These are phyloP conservation scores for Kryptopterus vitreolus DNA, from an alignment of 2,797 vertebrate species.

Conservation along the genomic window DNA sequence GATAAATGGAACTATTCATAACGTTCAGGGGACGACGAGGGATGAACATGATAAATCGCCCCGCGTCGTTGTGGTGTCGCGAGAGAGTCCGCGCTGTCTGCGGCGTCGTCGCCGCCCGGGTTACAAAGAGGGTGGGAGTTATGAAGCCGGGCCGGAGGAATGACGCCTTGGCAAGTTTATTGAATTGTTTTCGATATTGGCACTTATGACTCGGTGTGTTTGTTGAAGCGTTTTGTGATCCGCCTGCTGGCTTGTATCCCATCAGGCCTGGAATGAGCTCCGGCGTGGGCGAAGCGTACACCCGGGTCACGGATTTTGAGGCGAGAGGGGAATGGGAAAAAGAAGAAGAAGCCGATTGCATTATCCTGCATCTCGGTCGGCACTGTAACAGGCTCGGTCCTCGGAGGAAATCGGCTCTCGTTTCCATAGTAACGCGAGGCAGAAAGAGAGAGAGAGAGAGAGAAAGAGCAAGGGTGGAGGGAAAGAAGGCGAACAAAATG, in stretches of 20 bases:
- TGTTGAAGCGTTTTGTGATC: background rate
- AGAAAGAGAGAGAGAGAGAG: conserved; percentile 58
- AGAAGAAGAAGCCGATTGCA: conserved; percentile 35
- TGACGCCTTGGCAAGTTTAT: conserved; percentile 15
- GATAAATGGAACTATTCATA: conserved; percentile 42
- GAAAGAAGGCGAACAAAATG: conserved; percentile 43
- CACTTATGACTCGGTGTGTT: background rate
- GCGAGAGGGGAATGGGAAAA: conserved; percentile 13
- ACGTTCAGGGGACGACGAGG: background rate
- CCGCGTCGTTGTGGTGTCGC: too few relatives aligned
- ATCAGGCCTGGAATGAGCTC: background rate
- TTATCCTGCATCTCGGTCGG: conserved; percentile 47
- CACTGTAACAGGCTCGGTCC: conserved; percentile 42
- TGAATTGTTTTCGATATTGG: conserved; percentile 12
- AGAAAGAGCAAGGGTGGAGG: conserved; percentile 45
- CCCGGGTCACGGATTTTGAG: conserved; percentile 37
- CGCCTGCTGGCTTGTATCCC: conserved; percentile 21
- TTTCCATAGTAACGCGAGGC: conserved; percentile 79
- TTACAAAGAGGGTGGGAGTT: background rate
- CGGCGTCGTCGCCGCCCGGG: background rate
- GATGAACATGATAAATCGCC: conserved; percentile 11
- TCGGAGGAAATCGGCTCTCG: conserved; percentile 69
- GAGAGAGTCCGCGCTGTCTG: background rate
- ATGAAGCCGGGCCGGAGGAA: background rate
- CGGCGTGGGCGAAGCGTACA: conserved; percentile 19